A percentile compares a stretch with the other conserved stretches of the same genome.
Evolutionary conservation across 2,797 vertebrate genomes (phyloP).

Genomic region (Eulemur rubriventer): DNA sequence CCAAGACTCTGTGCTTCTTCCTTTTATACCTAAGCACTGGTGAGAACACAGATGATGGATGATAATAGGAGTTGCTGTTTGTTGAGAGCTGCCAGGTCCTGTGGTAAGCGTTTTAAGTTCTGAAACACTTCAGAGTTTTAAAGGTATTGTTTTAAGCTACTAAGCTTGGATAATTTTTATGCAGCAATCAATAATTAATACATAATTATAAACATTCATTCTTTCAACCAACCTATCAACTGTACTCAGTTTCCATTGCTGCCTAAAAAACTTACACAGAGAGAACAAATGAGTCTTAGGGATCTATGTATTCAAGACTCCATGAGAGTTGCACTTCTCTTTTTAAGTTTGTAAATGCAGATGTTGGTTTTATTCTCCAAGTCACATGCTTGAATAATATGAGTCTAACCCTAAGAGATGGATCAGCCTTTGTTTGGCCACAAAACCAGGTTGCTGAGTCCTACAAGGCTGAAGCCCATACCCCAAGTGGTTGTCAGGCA

Average conservation of each 20-base stretch:
- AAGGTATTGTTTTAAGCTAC: constrained; percentile 7
- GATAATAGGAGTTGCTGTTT: not conserved
- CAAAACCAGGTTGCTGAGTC: not conserved
- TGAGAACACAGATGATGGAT: not conserved
- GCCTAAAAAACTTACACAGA: not conserved
- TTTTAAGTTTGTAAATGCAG: not conserved
- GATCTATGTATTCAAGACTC: not conserved
- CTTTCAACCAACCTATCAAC: not conserved
- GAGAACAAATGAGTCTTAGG: not conserved
- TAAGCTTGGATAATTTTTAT: constrained; percentile 9
- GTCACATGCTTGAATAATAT: not conserved
- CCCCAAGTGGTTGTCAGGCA: not conserved
- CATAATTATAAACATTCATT: not conserved
- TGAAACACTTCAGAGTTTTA: constrained; percentile 16
- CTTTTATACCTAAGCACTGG: not conserved
- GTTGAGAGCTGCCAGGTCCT: not conserved
- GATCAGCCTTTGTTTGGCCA: not conserved
- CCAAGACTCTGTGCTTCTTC: not conserved
- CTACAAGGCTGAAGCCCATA: not conserved
- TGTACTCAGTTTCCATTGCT: not conserved
- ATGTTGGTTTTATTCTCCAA: not conserved
- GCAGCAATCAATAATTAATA: constrained; percentile 21
- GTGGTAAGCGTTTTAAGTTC: constrained; percentile 6
- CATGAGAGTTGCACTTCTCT: not conserved
- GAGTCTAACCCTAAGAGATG: not conserved